phyloP scores from a whole-genome alignment of 1,140 invertebrate genomes.

The Penaeus japonicus region DNA sequence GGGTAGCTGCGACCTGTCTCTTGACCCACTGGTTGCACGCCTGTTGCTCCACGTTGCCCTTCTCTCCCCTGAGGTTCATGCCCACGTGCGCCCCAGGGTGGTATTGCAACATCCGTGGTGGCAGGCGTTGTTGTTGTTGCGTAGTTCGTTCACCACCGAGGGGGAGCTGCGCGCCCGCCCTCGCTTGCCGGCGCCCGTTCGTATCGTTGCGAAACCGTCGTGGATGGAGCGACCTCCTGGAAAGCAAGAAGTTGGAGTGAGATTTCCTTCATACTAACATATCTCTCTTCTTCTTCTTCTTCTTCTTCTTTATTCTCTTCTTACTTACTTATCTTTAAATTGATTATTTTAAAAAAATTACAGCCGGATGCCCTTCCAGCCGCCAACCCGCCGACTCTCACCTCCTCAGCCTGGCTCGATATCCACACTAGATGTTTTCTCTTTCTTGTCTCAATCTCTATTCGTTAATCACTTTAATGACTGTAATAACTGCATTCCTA shows the following conservation, averaged over 20 bases:
- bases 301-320: too few relatives aligned
- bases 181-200: slow-evolving; percentile 25
- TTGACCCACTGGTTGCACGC: background rate
- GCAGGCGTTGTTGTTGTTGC: background rate
- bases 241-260: background rate
- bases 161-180: slow-evolving; percentile 39
- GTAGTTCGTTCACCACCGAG: background rate
- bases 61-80: slow-evolving; percentile 55
- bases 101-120: slow-evolving; percentile 37
- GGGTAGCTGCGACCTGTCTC: slow-evolving; percentile 42
- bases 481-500: too few relatives aligned
- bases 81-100: background rate
- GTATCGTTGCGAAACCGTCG: slow-evolving; percentile 54
- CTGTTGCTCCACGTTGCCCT: background rate
- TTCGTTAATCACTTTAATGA: too few relatives aligned
- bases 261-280: background rate
- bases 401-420: too few relatives aligned
- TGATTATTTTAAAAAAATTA: too few relatives aligned
- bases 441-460: too few relatives aligned
- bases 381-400: too few relatives aligned
- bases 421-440: too few relatives aligned
- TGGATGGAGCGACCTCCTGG: slow-evolving; percentile 36
- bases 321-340: too few relatives aligned
- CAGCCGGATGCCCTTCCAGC: too few relatives aligned
- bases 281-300: background rate